phyloP scores from a whole-genome alignment of 2,113 vertebrate species.

The Amphiprion percula region DNA sequence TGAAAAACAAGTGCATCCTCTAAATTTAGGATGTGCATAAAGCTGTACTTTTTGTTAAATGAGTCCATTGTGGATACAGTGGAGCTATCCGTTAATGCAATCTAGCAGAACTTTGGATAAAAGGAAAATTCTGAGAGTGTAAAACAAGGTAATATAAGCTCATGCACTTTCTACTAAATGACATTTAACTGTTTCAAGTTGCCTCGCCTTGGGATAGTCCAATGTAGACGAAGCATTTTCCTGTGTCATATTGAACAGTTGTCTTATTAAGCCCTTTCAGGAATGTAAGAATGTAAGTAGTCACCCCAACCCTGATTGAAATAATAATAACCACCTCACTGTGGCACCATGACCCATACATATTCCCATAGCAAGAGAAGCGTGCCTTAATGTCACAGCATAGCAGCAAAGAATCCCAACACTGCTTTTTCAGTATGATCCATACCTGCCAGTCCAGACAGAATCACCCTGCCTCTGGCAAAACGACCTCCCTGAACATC shows the following conservation, averaged over 20 bases:
- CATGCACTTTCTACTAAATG: conserved; percentile 24
- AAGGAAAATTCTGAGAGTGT: conserved; percentile 3
- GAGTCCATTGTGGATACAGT: no score
- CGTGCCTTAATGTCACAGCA: conserved; percentile 10
- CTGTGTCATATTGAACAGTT: conserved; percentile 9
- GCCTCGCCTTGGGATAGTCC: neutral
- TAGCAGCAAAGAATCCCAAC: conserved; percentile 13
- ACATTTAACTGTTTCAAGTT: conserved; percentile 11
- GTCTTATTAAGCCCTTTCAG: neutral
- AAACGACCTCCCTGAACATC: conserved; percentile 31
- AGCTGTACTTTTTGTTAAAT: no score
- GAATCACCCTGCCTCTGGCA: conserved; percentile 33
- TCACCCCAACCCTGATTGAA: neutral
- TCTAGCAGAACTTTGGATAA: neutral
- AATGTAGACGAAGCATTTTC: conserved; percentile 2
- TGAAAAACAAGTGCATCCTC: no score
- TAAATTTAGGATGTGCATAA: no score
- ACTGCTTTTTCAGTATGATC: conserved; percentile 20
- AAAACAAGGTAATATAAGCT: conserved; percentile 18
- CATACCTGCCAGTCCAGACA: conserved; percentile 22
- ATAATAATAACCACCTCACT: neutral
- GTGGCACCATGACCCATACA: neutral
- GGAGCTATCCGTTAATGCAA: no score
- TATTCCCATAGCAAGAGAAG: neutral
- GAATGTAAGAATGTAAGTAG: no score